Evolutionary conservation across 2,113 vertebrate genomes (phyloP), one percentile per base, ranked within the genome.

Genomic region (Ornithorhynchus anatinus): DNA sequence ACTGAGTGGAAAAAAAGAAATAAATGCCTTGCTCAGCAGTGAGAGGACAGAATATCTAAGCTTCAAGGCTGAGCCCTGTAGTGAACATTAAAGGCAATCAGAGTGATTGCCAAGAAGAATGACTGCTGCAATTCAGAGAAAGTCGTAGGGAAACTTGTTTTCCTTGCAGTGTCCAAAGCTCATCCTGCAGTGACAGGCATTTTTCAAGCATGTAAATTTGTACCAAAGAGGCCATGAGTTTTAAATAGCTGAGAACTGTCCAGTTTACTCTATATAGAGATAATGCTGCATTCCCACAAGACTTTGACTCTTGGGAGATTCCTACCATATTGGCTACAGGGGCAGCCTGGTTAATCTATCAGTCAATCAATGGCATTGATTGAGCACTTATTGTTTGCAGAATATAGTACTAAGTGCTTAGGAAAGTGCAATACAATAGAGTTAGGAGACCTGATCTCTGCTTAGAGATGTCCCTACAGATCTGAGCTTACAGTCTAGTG

Each of bases 61-160:
- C 80, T 39, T 65, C 57, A 8, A 32, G 27, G 23, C 59, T 0
- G 0, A 63, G 47, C 17, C 39, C 48, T 54, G 60, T 6, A 6
- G 52, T 64, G 86, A 80, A 84, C 84, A 67, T 57, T 81, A 81
- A 85, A 75, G 50, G 43, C 77, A n/a, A n/a, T n/a, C n/a, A n/a
- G 10, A 6, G 10, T 35, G n/a, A n/a, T n/a, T n/a, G 23, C 47
- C 8, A 31, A 48, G 58, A 35, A 59, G 54, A 50, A 29, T n/a
- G 63, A 72, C 72, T 22, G 43, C 13, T 40, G 63, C 66, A 69
- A 67, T 67, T 67, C 65, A 52, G 42, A 58, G 15, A 11, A 47
- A 56, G 61, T 33, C 64, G 38, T 27, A 14, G 56, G 61, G 37
- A 61, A 64, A 74, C 54, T 39, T 31, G 43, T 36, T 61, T 40